A percentile compares a stretch with the other conserved stretches of the same genome.
These are phyloP conservation scores for Dryobota labecula DNA, from an alignment of 2,888 invertebrate genomes.

Conservation along the genomic window DNA sequence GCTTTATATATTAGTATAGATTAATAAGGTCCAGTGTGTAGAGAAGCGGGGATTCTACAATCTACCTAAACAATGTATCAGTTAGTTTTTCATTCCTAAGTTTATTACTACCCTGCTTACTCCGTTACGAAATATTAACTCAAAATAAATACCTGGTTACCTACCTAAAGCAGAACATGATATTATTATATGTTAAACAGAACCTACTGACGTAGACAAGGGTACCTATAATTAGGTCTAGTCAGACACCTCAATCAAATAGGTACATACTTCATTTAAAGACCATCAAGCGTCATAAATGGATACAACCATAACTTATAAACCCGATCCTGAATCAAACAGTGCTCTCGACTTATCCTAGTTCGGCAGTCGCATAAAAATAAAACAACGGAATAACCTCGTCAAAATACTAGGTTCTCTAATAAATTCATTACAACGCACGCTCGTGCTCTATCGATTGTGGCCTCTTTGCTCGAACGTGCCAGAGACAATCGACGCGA, in stretches of 20 bases:
- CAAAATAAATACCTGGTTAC: background rate
- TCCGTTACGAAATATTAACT: background rate
- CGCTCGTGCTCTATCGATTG: conserved; percentile 90
- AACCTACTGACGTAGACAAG: background rate
- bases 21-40: background rate
- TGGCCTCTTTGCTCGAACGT: conserved; percentile 89
- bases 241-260: background rate
- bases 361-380: conserved; percentile 50
- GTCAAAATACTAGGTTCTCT: conserved; percentile 80
- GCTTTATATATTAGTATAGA: too few relatives aligned
- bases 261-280: too few relatives aligned
- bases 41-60: background rate
- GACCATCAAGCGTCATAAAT: background rate
- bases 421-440: conserved; percentile 90
- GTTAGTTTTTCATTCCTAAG: background rate
- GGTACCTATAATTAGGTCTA: background rate
- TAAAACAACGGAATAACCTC: conserved; percentile 57
- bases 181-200: background rate
- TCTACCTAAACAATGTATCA: background rate
- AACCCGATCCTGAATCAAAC: conserved; percentile 8
- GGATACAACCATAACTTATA: background rate
- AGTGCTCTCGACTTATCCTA: conserved; percentile 28
- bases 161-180: background rate
- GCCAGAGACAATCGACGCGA: conserved; percentile 89
- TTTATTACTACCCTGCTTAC: background rate